Conservation (phyloP, 2,797 vertebrate genomes). For the Prunella strophiata region DNA sequence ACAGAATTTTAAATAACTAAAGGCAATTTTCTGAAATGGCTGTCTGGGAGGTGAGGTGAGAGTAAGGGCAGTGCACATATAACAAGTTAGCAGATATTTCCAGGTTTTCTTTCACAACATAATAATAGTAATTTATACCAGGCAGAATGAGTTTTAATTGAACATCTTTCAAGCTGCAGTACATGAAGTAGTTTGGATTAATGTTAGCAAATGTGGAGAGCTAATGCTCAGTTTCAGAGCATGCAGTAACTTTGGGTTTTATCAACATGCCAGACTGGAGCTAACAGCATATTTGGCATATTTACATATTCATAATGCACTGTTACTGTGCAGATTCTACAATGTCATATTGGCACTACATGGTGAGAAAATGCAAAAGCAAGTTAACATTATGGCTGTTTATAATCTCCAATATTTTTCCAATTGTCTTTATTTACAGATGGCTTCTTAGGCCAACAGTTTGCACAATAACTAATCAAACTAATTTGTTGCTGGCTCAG, state of each 20-base stretch:
- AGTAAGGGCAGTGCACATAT: slow-evolving; percentile 32
- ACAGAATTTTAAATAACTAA: slow-evolving; percentile 63
- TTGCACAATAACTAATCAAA: slow-evolving; percentile 19
- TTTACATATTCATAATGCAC: slow-evolving; percentile 60
- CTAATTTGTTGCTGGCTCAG: background rate
- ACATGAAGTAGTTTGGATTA: slow-evolving; percentile 42
- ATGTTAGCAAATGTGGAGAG: slow-evolving; percentile 48
- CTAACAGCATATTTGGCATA: slow-evolving; percentile 56
- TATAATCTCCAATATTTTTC: background rate
- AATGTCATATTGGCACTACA: slow-evolving; percentile 18
- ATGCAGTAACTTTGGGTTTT: slow-evolving; percentile 54
- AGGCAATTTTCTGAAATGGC: slow-evolving; percentile 60
- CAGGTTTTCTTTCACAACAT: slow-evolving; percentile 35
- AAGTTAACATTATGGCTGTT: background rate
- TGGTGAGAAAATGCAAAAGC: background rate
- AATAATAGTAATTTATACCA: slow-evolving; percentile 67
- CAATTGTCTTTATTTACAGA: slow-evolving; percentile 21
- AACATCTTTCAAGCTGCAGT: slow-evolving; percentile 59
- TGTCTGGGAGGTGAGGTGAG: slow-evolving; percentile 49
- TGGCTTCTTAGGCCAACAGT: background rate
- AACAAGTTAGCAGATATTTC: slow-evolving; percentile 44
- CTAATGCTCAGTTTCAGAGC: slow-evolving; percentile 50
- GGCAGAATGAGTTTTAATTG: slow-evolving; percentile 67
- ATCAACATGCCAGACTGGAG: slow-evolving; percentile 52
- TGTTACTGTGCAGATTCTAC: slow-evolving; percentile 29